Base-by-base conservation (phyloP, 2,113 vertebrate species). In the Thalassarche chlororhynchos region DNA sequence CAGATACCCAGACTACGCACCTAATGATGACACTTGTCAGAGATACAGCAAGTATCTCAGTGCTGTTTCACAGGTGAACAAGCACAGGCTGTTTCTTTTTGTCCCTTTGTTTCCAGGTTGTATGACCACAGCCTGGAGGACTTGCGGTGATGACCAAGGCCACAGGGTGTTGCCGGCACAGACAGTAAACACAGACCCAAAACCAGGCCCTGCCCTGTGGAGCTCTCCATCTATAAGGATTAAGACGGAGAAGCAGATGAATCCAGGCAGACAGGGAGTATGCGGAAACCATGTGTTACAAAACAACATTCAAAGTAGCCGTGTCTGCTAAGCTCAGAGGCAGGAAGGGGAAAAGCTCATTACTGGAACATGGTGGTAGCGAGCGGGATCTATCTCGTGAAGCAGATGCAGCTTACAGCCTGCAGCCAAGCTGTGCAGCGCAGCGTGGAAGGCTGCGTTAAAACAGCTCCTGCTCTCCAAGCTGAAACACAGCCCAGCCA, bases 321-420 rank as follows among this genome's bases (percentile, higher is more conserved):
- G 1, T 10, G 12, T 23, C 55, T 55, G 29, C 15, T 61, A 77
- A 68, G 44, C 66, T 95, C 66, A 77, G 68, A 80, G 25, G 61
- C 32, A 89, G 71, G 42, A 84, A 93, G n/a, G 10, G 36, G n/a
- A 70, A 94, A 78, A 91, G 60, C 49, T 79, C 69, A 62, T 62
- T n/a, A 68, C 42, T 84, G 80, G 38, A 89, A 82, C 23, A 32
- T 8, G 19, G 42, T 93, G 60, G 19, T 40, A 81, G 6, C 2
- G 2, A 80, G 31, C 2, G 3, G 47, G 62, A 84, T 51, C 31
- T 34, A 12, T 54, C 47, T 55, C 7, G 1, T 0, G 2, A 15
- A 75, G 78, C 44, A 65, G 68, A 42, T 47, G 72, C 61, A 70
- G 47, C 61, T 77, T 23, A 52, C 51, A 86, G 51, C 38, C 60